Percentiles rank a stretch among this genome's conserved stretches.
Evolutionary conservation across 2,888 invertebrate genomes (phyloP).

Genomic region (Chalcosyrphus nemorum): DNA sequence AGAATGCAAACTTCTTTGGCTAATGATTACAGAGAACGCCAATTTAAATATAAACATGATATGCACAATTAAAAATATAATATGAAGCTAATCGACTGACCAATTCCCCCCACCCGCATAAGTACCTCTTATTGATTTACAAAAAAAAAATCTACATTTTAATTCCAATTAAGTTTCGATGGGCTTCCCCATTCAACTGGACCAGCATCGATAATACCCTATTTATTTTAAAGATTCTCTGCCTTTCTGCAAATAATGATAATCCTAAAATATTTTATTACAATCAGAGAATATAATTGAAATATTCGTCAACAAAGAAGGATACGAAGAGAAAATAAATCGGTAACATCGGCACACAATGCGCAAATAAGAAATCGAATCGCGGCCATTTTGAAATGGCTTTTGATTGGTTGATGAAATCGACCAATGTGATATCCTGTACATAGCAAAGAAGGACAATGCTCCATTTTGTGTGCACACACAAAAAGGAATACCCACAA

Average conservation of each 20-base stretch:
- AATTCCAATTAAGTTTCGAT: constrained; percentile 18
- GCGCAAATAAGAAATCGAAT: constrained; percentile 74
- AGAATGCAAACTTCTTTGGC: neutral
- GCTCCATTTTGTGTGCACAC: constrained; percentile 79
- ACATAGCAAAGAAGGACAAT: constrained; percentile 78
- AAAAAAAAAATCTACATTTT: neutral
- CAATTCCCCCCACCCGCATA: neutral
- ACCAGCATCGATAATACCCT: neutral
- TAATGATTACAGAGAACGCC: neutral
- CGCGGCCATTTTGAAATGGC: constrained; percentile 82
- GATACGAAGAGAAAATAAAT: constrained; percentile 36
- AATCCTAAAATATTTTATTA: constrained; percentile 10
- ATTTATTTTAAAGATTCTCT: neutral
- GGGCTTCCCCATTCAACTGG: neutral
- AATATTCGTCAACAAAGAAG: constrained; percentile 32
- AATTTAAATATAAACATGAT: constrained; percentile 17
- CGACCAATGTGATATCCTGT: constrained; percentile 82
- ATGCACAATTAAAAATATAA: neutral
- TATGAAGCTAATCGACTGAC: neutral
- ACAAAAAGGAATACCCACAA: constrained; percentile 61
- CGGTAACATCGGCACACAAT: constrained; percentile 58
- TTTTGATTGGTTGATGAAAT: constrained; percentile 82
- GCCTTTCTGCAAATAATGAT: constrained; percentile 10
- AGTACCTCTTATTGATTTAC: neutral
- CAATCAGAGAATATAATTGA: constrained; percentile 18